Base-by-base conservation (phyloP, 64 coral and sea anemone species). In the Catalaphyllia jardinei region DNA sequence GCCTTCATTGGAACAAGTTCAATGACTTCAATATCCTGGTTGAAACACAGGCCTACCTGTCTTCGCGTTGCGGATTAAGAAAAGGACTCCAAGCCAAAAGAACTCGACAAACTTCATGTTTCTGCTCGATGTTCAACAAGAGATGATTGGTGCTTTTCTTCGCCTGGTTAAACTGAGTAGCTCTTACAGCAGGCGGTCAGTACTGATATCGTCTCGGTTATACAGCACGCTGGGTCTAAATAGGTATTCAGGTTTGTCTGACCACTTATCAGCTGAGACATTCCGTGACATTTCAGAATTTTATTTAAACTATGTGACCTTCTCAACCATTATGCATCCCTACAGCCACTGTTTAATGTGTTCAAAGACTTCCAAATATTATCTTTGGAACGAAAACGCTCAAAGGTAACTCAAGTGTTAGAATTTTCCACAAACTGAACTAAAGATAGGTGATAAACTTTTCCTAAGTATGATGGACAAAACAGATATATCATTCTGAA, bases 251-350 rank as follows among this genome's bases (percentile, higher is more conserved):
- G 65, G 20, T 67, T 64, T 42, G 62, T 52, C 81, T 50, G 19
- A 65, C 20, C 22, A 19, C 9, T 19, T 71, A 42, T 52, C 81
- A 52, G 22, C 8, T 3, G 60, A 67, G 0, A 85, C 22, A 69
- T 85, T 85, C 81, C 81, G 81, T 85, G 81, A 85, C 81, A 27
- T 71, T 22, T 71, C 6, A 85, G 81, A 51, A 71, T 69, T 67
- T 85, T 50, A 85, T 85, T 71, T 46, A 20, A 85, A 85, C 35
- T 51, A 85, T 51, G 20, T 71, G 81, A 85, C 81, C 81, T 20
- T 61, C 60, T 31, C 9, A 16, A 83, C 80, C 4, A 83, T 24
- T n/a, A 17, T 42, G 12, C n/a, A 31, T 61, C 27, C 46, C 22
- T 11, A 67, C 22, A 69, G 65, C 22, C 65, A 28, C 65, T 69